Base-by-base conservation (phyloP, 2,888 invertebrate species). In the Aphrophora alni region DNA sequence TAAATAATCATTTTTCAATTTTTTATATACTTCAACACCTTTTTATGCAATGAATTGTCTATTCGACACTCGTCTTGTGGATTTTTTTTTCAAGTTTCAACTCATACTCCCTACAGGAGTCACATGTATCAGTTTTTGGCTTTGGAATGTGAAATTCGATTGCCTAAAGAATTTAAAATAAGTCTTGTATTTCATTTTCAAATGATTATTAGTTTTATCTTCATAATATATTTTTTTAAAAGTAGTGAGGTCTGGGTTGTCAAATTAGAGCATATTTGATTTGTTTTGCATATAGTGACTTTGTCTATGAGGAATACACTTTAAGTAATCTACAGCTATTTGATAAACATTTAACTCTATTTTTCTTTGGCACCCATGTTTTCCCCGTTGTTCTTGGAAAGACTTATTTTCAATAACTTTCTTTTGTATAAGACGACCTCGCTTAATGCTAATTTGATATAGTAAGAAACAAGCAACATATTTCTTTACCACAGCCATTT, bases 71-170 rank as follows among this genome's bases (percentile, higher is more conserved):
- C 33, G 3, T 33, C 33, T 33, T 33, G 33, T 33, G 33, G 33
- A 33, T 33, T 33, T 33, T 33, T n/a, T n/a, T 33, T 33, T 33
- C 33, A 33, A 33, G 33, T 33, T 75, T 75, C 2, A 75, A 25
- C 17, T 75, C 75, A 44, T 72, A 73, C 44, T 78, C 78, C 44
- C 28, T 78, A 72, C 82, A 82, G 69, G 72, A 83, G 80, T 83
- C 82, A 80, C 83, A 84, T 12, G 82, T 83, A 81, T 84, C 84
- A 78, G 81, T 79, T 26, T 82, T 81, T 25, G 82, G 81, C 78
- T 74, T 79, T 68, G 70, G 59, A 81, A 79, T 14, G 81, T 77
- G 75, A 74, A 82, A 33, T 82, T 74, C 17, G 73, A 81, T 75
- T 83, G n/a, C 8, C 82, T 69, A 51, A 81, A 83, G 74, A 82